phyloP scores from a whole-genome alignment of 1,140 invertebrate genomes.

The Lutraria rhynchaena region DNA sequence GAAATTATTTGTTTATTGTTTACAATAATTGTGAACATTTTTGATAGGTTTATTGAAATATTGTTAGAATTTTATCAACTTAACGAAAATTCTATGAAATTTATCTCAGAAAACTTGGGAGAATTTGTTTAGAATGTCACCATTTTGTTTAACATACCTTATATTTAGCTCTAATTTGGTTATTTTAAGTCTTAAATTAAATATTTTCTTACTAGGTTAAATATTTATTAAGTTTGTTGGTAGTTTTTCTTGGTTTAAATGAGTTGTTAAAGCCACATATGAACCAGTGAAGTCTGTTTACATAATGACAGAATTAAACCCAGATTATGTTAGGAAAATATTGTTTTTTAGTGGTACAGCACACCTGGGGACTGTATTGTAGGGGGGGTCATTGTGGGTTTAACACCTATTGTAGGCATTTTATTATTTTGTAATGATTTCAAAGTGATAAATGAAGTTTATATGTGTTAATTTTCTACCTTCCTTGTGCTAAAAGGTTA shows the following conservation, averaged over 20 bases:
- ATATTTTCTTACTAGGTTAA: no score
- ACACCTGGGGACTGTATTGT: constrained; percentile 19
- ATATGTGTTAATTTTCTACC: constrained; percentile 14
- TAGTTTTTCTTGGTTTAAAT: not conserved
- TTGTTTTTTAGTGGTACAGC: constrained; percentile 29
- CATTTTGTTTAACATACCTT: no score
- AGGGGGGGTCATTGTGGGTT: not conserved
- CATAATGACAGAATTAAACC: constrained; percentile 11
- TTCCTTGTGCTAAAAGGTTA: not conserved
- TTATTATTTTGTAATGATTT: not conserved
- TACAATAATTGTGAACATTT: no score
- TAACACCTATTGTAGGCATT: not conserved
- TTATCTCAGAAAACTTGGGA: no score
- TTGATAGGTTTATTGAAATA: no score
- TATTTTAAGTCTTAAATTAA: no score
- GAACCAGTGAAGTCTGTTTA: constrained; percentile 12
- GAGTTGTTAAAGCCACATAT: constrained; percentile 28
- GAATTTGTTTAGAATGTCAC: no score
- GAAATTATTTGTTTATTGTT: no score
- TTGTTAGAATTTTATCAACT: no score
- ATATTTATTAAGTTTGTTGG: no score
- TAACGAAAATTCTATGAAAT: no score
- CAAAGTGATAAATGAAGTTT: constrained; percentile 6
- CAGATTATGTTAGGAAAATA: constrained; percentile 15
- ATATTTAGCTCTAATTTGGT: no score